Base-by-base conservation (phyloP, 2,888 invertebrate genomes). In the Camptogramma bilineatum region DNA sequence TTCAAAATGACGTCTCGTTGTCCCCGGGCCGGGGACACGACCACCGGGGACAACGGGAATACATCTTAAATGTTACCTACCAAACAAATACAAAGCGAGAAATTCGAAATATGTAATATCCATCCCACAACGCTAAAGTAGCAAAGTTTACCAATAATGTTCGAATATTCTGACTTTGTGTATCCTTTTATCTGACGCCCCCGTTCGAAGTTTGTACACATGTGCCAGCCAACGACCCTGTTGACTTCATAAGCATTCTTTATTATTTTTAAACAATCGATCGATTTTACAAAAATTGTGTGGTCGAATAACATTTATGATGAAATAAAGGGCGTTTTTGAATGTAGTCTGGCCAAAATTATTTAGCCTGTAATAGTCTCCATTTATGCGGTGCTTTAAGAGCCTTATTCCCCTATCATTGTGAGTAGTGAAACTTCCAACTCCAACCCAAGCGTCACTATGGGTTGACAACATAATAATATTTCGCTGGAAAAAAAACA, bases 121-220 rank as follows among this genome's bases (percentile, higher is more conserved):
- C 18, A 52, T 42, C 48, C 39, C 47, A 17, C 55, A 28, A 48
- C 47, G 42, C 55, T 24, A n/a, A 46, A 48, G 52, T 44, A 44
- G 19, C 47, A 18, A 62, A 66, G 54, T 66, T 66, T 58, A 34
- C 54, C 58, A 62, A 66, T 62, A 62, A 59, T 58, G 56, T 52
- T 58, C 51, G 48, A 52, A 60, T 61, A 57, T 65, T 65, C 57
- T 64, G 56, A 31, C 50, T 66, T 52, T 55, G 52, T 56, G 56
- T 56, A 57, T 47, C 34, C 21, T 59, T 60, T 60, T 60, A 60
- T 64, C 55, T 58, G 24, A 59, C 51, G 24, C 46, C 47, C 31
- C 47, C 31, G 10, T 34, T 16, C 50, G 21, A 63, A 59, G 58
- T 64, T 64, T 19, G 57, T 51, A 21, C 48, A 50, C 50, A 55